Conservation (phyloP, 2,888 invertebrate species). For the Scaptomyza parva region DNA sequence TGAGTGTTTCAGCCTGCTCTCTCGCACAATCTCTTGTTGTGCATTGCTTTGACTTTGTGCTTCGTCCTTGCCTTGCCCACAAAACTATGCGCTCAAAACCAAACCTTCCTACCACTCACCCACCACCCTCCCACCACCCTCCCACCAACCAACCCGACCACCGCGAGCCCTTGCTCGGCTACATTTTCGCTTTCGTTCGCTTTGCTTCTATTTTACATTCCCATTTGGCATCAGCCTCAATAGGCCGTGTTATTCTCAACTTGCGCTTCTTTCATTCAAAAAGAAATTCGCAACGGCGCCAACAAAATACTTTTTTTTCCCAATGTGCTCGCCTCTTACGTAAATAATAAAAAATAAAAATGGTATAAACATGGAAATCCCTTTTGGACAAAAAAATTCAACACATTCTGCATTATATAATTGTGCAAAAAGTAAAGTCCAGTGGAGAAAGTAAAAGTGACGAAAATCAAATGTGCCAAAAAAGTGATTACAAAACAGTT, state of each 20-base stretch:
- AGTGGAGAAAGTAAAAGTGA: slow-evolving; percentile 52
- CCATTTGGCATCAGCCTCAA: slow-evolving; percentile 67
- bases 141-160: slow-evolving; percentile 17
- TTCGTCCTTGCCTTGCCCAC: slow-evolving; percentile 70
- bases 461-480: slow-evolving; percentile 52
- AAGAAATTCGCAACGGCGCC: slow-evolving; percentile 46
- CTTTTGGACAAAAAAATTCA: too few species aligned
- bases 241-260: slow-evolving; percentile 52
- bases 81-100: slow-evolving; percentile 60
- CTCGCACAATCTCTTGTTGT: slow-evolving; percentile 24
- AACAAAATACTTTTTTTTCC: slow-evolving; percentile 29
- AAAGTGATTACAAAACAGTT: slow-evolving; percentile 68
- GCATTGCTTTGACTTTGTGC: slow-evolving; percentile 66
- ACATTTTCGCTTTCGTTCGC: slow-evolving; percentile 71
- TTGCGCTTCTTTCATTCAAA: slow-evolving; percentile 35
- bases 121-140: too few species aligned
- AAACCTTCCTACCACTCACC: slow-evolving; percentile 5
- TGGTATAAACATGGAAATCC: too few species aligned
- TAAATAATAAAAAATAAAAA: slow-evolving; percentile 55
- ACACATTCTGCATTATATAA: slow-evolving; percentile 59
- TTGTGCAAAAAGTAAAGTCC: slow-evolving; percentile 18
- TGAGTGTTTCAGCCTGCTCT: slow-evolving; percentile 12
- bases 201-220: slow-evolving; percentile 16
- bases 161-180: slow-evolving; percentile 55
- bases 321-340: slow-evolving; percentile 56